Evolutionary conservation across 2,888 invertebrate species (phyloP).

Genomic region (Ichneumoninae sp.): DNA sequence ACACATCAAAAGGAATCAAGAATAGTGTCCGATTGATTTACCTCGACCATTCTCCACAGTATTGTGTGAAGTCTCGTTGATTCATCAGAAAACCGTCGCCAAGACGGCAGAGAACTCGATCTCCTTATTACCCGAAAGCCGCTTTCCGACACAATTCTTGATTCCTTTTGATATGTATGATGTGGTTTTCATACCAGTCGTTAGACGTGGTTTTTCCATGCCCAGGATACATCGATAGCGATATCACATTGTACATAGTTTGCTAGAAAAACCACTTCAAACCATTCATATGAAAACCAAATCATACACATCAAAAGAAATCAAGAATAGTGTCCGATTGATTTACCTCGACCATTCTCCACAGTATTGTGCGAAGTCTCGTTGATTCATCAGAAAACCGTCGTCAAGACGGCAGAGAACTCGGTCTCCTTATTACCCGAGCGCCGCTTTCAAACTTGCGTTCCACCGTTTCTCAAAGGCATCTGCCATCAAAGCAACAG

Average conservation of each 20-base stretch:
- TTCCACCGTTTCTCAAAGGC: background rate
- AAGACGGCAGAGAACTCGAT: background rate
- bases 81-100: conserved; percentile 37
- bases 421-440: conserved; percentile 11
- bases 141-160: background rate
- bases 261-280: background rate
- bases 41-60: background rate
- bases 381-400: conserved; percentile 45
- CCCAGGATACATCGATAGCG: background rate
- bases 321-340: too few species aligned
- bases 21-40: too few species aligned
- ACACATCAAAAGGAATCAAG: background rate
- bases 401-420: background rate
- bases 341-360: background rate
- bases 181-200: too few species aligned
- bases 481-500: background rate
- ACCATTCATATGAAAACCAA: background rate
- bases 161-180: background rate
- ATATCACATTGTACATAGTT: background rate
- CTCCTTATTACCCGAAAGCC: background rate
- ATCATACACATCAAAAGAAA: background rate
- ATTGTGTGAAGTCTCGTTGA: conserved; percentile 32
- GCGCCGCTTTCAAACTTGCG: background rate
- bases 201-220: background rate
- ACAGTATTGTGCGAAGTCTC: conserved; percentile 12